Evolutionary conservation across 2,888 invertebrate species (phyloP), one percentile per base, ranked within the genome.

Genomic region (Cinara cedri): DNA sequence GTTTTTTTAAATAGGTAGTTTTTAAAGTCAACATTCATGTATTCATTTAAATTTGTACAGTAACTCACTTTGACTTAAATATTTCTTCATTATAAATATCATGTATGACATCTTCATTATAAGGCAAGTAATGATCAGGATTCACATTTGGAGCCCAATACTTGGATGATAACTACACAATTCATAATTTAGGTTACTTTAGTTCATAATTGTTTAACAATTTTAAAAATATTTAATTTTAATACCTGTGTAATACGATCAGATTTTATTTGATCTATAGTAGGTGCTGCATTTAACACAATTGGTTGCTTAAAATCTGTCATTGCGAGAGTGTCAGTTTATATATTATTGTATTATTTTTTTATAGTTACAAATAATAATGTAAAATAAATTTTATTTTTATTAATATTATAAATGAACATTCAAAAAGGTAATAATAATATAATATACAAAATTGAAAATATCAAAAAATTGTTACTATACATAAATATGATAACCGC

Each of bases 31-130:
- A n/a, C n/a, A n/a, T n/a, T n/a, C n/a, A n/a, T n/a, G n/a, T n/a
- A n/a, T n/a, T n/a, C 55, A 11, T 21, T 60, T n/a, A 46, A 51
- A 19, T 34, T 34, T 34, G 34, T 26, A 74, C 10, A 44, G 6
- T 0, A 68, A 76, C 89, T 88, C 87, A 92, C 91, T 91, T 92
- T 84, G 93, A 91, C 76, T 92, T 92, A 81, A 91, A 89, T 84
- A 98, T 93, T 87, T 98, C 97, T 85, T 92, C 91, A 76, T 89
- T 87, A 85, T 97, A 98, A 83, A 98, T 92, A 83, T 95, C 92
- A 84, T 96, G 95, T 83, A 97, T 91, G 83, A 97, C 90, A 84
- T 91, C 87, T 42, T 91, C 88, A 87, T 93, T 91, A 85, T 91
- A 96, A 65, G 91, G 89, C 84, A 90, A 85, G 87, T 94, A 94